Percentiles rank a stretch among this genome's conserved stretches.
These are phyloP conservation scores for Drosophila antonietae DNA, from an alignment of 2,888 invertebrate genomes.

Conservation along the genomic window DNA sequence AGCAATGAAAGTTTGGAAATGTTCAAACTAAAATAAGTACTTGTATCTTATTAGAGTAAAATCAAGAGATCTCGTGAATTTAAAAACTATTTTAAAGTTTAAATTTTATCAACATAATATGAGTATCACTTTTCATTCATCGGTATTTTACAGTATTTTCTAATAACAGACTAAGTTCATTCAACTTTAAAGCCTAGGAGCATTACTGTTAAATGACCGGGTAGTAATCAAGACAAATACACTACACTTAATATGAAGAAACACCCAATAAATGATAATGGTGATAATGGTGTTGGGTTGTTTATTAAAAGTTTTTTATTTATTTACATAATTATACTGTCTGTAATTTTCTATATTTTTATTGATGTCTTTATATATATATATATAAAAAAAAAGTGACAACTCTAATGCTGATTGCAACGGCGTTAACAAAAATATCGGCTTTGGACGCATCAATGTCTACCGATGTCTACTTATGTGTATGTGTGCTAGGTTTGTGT, in stretches of 20 bases:
- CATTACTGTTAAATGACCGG: background rate
- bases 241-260: background rate
- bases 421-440: slow-evolving; percentile 48
- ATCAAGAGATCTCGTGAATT: too few relatives aligned
- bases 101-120: background rate
- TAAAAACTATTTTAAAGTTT: background rate
- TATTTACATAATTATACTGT: background rate
- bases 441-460: slow-evolving; percentile 30
- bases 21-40: background rate
- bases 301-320: background rate
- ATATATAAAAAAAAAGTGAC: slow-evolving; percentile 1
- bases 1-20: background rate
- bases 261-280: background rate
- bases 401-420: slow-evolving; percentile 25
- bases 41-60: too few relatives aligned
- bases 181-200: slow-evolving; percentile 3
- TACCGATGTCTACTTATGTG: slow-evolving; percentile 27
- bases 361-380: background rate
- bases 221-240: background rate
- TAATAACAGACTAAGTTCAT: background rate
- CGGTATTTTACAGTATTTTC: background rate
- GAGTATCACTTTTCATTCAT: background rate
- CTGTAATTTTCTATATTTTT: background rate
- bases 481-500: slow-evolving; percentile 35
- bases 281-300: too few relatives aligned